phyloP scores from a whole-genome alignment of 1,140 invertebrate genomes.

The Drosophila parvula region DNA sequence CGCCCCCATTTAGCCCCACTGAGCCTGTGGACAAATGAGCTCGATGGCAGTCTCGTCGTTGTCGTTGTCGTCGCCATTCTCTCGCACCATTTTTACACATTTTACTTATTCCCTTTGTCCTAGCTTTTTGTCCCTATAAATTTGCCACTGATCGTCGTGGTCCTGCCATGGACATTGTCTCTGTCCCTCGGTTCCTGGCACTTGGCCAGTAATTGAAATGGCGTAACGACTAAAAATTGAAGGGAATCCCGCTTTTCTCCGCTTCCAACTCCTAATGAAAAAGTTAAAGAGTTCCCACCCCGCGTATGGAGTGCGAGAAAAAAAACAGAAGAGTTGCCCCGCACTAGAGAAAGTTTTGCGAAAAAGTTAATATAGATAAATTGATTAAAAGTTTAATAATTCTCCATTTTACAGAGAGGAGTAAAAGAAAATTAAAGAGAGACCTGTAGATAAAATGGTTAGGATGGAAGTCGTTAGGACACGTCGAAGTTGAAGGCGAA shows the following conservation, averaged over 20 bases:
- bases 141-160: conserved; percentile 75
- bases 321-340: conserved; percentile 41
- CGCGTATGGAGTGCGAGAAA: no score
- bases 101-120: conserved; percentile 75
- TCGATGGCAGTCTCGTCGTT: conserved; percentile 53
- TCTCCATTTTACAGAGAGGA: conserved; percentile 50
- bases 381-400: conserved; percentile 83
- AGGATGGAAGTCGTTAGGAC: background rate
- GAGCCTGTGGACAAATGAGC: conserved; percentile 69
- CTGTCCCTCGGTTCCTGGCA: conserved; percentile 54
- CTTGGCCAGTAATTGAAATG: conserved; percentile 81
- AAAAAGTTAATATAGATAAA: conserved; percentile 83
- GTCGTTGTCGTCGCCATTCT: conserved; percentile 55
- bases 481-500: conserved; percentile 18
- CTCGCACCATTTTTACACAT: conserved; percentile 50
- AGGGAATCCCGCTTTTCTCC: conserved; percentile 49
- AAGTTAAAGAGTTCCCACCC: conserved; percentile 61
- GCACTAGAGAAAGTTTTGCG: conserved; percentile 39
- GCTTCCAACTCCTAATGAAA: conserved; percentile 57
- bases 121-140: conserved; percentile 76
- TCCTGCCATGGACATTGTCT: conserved; percentile 30
- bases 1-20: background rate
- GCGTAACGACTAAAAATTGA: conserved; percentile 81
- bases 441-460: conserved; percentile 3
- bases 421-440: conserved; percentile 9